These are phyloP conservation scores for Agonopterix subpropinquella DNA, from an alignment of 2,888 invertebrate genomes.

Conservation along the genomic window DNA sequence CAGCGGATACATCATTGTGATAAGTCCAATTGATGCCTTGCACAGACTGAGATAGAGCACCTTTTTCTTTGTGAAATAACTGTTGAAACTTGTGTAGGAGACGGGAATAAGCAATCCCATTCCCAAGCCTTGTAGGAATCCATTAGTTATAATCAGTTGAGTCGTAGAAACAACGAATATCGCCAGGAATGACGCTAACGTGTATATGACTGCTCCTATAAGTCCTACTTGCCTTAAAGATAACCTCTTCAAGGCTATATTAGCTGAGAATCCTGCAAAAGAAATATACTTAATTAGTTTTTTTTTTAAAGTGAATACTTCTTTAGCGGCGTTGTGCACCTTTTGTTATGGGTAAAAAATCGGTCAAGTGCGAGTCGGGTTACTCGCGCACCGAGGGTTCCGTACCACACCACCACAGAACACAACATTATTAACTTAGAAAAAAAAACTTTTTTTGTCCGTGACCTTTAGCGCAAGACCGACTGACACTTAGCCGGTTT, in stretches of 20 bases:
- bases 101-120: conserved; percentile 85
- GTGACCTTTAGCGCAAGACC: no score
- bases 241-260: conserved; percentile 78
- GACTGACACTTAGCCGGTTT: no score
- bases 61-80: conserved; percentile 82
- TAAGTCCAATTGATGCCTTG: conserved; percentile 81
- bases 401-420: no score
- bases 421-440: no score
- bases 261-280: conserved; percentile 80
- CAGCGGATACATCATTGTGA: conserved; percentile 80
- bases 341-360: no score
- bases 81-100: conserved; percentile 82
- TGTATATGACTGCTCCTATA: conserved; percentile 78
- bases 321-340: no score
- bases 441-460: no score
- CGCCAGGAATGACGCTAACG: conserved; percentile 77
- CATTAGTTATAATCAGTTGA: conserved; percentile 79
- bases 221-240: conserved; percentile 80
- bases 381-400: no score
- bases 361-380: no score
- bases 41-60: conserved; percentile 82
- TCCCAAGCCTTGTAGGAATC: conserved; percentile 79
- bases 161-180: conserved; percentile 78
- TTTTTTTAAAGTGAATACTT: no score
- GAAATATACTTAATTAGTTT: conserved; percentile 7